Evolutionary conservation across 2,797 vertebrate species (phyloP), one percentile per base, ranked within the genome.

Genomic region (Cirrhinus mrigala): DNA sequence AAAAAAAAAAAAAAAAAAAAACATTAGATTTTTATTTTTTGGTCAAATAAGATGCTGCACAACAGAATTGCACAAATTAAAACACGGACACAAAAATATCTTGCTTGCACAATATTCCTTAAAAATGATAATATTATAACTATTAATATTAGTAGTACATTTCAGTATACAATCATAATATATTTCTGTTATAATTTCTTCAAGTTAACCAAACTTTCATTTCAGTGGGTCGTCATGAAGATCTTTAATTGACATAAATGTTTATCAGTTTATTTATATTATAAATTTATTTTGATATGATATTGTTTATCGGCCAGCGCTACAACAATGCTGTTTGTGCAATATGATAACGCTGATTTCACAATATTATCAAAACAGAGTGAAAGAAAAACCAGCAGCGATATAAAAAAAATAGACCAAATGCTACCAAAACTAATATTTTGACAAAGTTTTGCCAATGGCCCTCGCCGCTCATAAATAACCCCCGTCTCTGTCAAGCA

Each of bases 401-500:
- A 58, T 58, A 22, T n/a, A 56, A 58, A 58, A 22, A 24, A 27
- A 24, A 27, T 7, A 69, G 44, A 44, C 20, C 0, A 22, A 33
- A 69, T 68, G 33, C 4, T 27, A 78, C 0, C 12, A 78, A 77
- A 56, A 58, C 4, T 37, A 77, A 56, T 24, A 64, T 48, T 48
- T n/a, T 2, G 29, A n/a, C 24, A 14, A 22, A 16, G 62, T 54
- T 54, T 48, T 33, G 77, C 1, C 3, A 58, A 22, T 22, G 77
- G 9, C 29, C 20, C 9, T 18, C 14, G 11, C 18, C 22, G 22
- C 12, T 18, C n/a, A 20, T 62, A 11, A 79, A 79, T 79, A 27
- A 46, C 56, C 62, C 74, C 18, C 12, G 74, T 52, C 52, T 77
- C 33, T 44, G 75, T 52, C 40, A 58, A 92, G 92, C 86, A 92